phyloP scores from a whole-genome alignment of 2,797 vertebrate species.

The Fratercula arctica region DNA sequence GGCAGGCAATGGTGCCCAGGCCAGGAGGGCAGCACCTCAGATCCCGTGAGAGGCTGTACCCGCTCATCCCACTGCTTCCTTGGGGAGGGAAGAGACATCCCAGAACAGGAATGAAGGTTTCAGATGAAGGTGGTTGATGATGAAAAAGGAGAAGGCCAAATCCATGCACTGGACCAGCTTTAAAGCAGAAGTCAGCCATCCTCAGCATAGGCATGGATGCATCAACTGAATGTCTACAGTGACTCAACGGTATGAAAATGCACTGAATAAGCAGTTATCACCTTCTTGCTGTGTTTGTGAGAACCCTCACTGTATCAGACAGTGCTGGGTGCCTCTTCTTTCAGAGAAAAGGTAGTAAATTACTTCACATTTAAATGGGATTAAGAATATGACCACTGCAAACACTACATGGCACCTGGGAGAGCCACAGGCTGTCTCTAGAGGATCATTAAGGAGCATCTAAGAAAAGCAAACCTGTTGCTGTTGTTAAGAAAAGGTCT shows the following conservation, averaged over 20 bases:
- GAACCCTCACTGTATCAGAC: background rate
- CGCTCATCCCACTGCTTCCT: background rate
- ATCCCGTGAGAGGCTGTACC: background rate
- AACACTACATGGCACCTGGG: background rate
- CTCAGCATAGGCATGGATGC: background rate
- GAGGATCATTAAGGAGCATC: background rate
- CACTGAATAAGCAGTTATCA: background rate
- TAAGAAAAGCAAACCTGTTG: background rate
- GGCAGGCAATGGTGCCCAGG: background rate
- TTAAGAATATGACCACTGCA: background rate
- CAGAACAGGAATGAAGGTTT: background rate
- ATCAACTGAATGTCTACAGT: background rate
- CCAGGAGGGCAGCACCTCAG: background rate
- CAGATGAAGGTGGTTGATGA: background rate
- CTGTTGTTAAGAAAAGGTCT: background rate
- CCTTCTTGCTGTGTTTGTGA: background rate
- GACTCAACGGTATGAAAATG: background rate
- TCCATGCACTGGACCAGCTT: accelerated
- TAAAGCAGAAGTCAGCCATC: background rate
- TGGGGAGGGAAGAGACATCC: background rate
- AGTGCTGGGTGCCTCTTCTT: background rate
- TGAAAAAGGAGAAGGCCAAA: background rate
- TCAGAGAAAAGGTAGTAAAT: background rate
- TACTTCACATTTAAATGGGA: background rate
- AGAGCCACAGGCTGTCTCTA: background rate